A percentile compares a stretch with the other conserved stretches of the same genome.
These are phyloP conservation scores for Etheostoma spectabile DNA, from an alignment of 2,113 vertebrate genomes.

Conservation along the genomic window DNA sequence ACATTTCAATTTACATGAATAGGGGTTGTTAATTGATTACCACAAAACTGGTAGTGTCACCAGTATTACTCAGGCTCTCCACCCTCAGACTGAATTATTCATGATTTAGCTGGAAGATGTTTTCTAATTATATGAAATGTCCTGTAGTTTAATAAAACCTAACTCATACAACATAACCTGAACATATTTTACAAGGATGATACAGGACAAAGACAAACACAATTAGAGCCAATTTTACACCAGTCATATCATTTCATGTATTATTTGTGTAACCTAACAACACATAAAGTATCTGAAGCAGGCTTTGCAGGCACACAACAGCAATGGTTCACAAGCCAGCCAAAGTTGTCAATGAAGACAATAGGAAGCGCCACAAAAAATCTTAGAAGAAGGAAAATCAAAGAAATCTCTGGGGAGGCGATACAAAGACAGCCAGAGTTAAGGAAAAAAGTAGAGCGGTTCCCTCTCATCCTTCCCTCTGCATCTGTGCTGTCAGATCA, in stretches of 20 bases:
- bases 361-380: not conserved
- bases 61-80: not conserved
- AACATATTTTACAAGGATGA: not conserved
- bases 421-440: not conserved
- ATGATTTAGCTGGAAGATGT: not conserved
- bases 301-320: not conserved
- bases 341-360: not conserved
- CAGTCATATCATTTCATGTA: not conserved
- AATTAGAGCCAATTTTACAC: conserved; percentile 26
- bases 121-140: not conserved
- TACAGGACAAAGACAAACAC: not conserved
- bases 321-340: not conserved
- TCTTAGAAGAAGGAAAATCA: not conserved
- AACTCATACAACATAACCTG: not conserved
- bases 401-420: conserved; percentile 8
- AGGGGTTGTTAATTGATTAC: not conserved
- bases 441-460: not conserved
- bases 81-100: not conserved
- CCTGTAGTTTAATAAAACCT: not conserved
- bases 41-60: not conserved
- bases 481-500: conserved; percentile 11
- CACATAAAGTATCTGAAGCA: not conserved
- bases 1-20: not conserved
- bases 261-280: not conserved
- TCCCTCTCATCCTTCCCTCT: not conserved